phyloP scores from a whole-genome alignment of 2,113 vertebrate species.

The Siniperca chuatsi region DNA sequence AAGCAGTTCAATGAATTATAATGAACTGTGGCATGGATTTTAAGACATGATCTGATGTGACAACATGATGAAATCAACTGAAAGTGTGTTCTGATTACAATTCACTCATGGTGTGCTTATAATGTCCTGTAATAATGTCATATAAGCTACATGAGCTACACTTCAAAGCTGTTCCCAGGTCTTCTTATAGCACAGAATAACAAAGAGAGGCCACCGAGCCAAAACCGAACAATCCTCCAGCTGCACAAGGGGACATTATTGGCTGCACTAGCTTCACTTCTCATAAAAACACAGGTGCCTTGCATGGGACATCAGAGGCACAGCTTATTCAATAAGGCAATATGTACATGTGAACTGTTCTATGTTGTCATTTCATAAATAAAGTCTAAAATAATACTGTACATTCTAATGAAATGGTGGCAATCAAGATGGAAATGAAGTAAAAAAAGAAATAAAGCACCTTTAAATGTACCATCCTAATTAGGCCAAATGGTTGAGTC shows the following conservation, averaged over 20 bases:
- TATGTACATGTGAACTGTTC: slow-evolving; percentile 77
- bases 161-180: slow-evolving; percentile 44
- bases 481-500: slow-evolving; percentile 22
- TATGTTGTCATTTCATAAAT: slow-evolving; percentile 65
- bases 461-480: slow-evolving; percentile 29
- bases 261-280: slow-evolving; percentile 42
- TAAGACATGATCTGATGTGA: slow-evolving; percentile 52
- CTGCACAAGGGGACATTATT: slow-evolving; percentile 39
- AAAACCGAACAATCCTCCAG: slow-evolving; percentile 38
- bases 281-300: slow-evolving; percentile 56
- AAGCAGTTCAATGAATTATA: slow-evolving; percentile 30
- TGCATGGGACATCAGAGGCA: slow-evolving; percentile 67
- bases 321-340: slow-evolving; percentile 88
- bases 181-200: slow-evolving; percentile 42
- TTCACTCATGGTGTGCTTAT: slow-evolving; percentile 44
- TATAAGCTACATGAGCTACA: slow-evolving; percentile 52
- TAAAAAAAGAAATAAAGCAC: slow-evolving; percentile 31
- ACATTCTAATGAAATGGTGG: slow-evolving; percentile 73
- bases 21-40: slow-evolving; percentile 27
- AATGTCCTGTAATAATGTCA: slow-evolving; percentile 41
- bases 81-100: slow-evolving; percentile 46
- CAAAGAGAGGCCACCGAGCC: slow-evolving; percentile 26
- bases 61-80: slow-evolving; percentile 32
- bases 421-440: slow-evolving; percentile 24
- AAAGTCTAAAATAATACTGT: slow-evolving; percentile 63